These are phyloP conservation scores for Odontesthes bonariensis DNA, from an alignment of 2,113 vertebrate species.

Conservation along the genomic window DNA sequence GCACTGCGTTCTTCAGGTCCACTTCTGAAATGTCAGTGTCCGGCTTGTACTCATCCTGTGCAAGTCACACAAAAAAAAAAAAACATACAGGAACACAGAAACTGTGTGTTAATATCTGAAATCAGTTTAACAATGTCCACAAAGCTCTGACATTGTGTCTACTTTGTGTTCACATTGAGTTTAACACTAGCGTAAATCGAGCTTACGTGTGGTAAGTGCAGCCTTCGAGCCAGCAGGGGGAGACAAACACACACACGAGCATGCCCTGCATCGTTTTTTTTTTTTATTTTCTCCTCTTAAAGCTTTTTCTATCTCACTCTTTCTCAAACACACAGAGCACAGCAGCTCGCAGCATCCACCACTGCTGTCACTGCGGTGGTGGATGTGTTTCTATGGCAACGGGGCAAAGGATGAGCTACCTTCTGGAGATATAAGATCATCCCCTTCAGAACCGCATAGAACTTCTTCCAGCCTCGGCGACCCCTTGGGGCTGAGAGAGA, in stretches of 20 bases:
- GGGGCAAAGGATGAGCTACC: conserved; percentile 80
- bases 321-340: conserved; percentile 26
- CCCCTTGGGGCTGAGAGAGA: conserved; percentile 89
- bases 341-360: conserved; percentile 49
- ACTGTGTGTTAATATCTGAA: background rate
- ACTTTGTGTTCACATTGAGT: too few species aligned
- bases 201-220: conserved; percentile 1
- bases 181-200: too few species aligned
- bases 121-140: too few species aligned
- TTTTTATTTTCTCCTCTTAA: background rate
- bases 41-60: conserved; percentile 95
- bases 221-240: conserved; percentile 62
- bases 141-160: too few species aligned
- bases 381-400: conserved; percentile 77
- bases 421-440: conserved; percentile 97
- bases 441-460: conserved; percentile 97
- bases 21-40: conserved; percentile 96
- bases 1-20: conserved; percentile 95
- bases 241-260: conserved; percentile 59
- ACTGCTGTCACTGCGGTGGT: conserved; percentile 56
- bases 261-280: conserved; percentile 16
- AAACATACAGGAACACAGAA: background rate
- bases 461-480: conserved; percentile 98
- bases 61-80: background rate
- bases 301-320: conserved; percentile 17